Evolutionary conservation across 92 coral and sea anemone genomes (phyloP), one percentile per base, ranked within the genome.

Genomic region (Parazoanthus swiftii): DNA sequence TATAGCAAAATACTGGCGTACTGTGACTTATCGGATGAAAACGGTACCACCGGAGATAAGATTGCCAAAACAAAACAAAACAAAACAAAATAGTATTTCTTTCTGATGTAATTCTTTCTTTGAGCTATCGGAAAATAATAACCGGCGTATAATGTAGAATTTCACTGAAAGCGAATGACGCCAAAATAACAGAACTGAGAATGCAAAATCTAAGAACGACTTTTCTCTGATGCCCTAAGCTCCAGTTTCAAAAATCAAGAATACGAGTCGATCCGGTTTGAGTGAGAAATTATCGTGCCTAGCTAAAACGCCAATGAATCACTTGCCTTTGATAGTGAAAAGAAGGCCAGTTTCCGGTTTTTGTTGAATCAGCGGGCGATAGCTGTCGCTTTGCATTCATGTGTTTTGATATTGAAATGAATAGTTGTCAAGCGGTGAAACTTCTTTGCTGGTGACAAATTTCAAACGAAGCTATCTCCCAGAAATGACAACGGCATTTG

Each of bases 321-420:
- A 72, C 59, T 72, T 84, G 43, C 18, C 16, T 70, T 48, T 29
- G 46, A 74, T 44, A 13, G 8, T 13, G 11, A 46, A 18, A 35
- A 72, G 46, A 8, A 48, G 68, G 68, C 87, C 16, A 84, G 78
- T 70, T 84, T 70, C 66, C 79, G 67, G 44, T 38, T 33, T 84
- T 68, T 84, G 26, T 84, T 84, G 78, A 84, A 84, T 29, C 87
- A 84, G 87, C 87, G 66, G 87, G 79, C 77, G 0, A 70, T 6
- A n/a, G 77, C 51, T 70, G 87, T 71, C 87, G n/a, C 25, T 84
- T 84, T 50, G 11, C 29, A 23, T 26, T 79, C 82, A 59, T n/a
- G 11, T 79, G 43, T 51, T 50, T 79, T 79, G 39, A 77, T 83
- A 33, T 72, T 65, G 77, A 21, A 48, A 48, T 84, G 76, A 84